A percentile compares a stretch with the other conserved stretches of the same genome.
phyloP scores from a whole-genome alignment of 2,797 vertebrate species.

The Hephaestus fuliginosus region DNA sequence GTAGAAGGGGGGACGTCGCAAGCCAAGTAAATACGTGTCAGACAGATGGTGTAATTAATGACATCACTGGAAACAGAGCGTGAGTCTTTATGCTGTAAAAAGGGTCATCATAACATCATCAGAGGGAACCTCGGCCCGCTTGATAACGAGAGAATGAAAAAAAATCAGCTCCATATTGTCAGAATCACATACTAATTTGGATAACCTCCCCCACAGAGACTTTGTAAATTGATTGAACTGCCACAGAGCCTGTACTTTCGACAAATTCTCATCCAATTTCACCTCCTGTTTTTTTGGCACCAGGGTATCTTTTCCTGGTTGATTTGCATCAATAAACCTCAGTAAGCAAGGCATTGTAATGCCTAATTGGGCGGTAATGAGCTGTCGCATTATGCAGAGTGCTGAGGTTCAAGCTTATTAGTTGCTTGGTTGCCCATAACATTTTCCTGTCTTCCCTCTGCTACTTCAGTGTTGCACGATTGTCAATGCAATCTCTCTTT shows the following conservation, averaged over 20 bases:
- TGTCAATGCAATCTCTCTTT: slow-evolving; percentile 79
- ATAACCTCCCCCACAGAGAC: slow-evolving; percentile 77
- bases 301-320: slow-evolving; percentile 83
- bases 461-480: slow-evolving; percentile 79
- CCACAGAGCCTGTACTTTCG: slow-evolving; percentile 72
- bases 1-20: slow-evolving; percentile 19
- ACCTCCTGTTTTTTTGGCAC: slow-evolving; percentile 80
- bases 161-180: slow-evolving; percentile 69
- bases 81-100: slow-evolving; percentile 54
- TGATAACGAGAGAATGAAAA: slow-evolving; percentile 56
- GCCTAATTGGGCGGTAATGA: slow-evolving; percentile 89
- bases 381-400: slow-evolving; percentile 88
- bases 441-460: slow-evolving; percentile 83
- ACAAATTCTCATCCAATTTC: slow-evolving; percentile 77
- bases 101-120: slow-evolving; percentile 63
- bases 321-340: slow-evolving; percentile 88
- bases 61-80: slow-evolving; percentile 62
- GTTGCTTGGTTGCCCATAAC: slow-evolving; percentile 90
- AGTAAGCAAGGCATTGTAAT: slow-evolving; percentile 87
- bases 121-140: slow-evolving; percentile 53
- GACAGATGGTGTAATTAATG: slow-evolving; percentile 72
- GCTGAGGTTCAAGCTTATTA: slow-evolving; percentile 89
- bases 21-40: slow-evolving; percentile 36
- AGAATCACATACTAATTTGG: slow-evolving; percentile 78
- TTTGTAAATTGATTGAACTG: slow-evolving; percentile 82